Evolutionary conservation across 2,888 invertebrate genomes (phyloP).

Genomic region (Incurvaria masculella): DNA sequence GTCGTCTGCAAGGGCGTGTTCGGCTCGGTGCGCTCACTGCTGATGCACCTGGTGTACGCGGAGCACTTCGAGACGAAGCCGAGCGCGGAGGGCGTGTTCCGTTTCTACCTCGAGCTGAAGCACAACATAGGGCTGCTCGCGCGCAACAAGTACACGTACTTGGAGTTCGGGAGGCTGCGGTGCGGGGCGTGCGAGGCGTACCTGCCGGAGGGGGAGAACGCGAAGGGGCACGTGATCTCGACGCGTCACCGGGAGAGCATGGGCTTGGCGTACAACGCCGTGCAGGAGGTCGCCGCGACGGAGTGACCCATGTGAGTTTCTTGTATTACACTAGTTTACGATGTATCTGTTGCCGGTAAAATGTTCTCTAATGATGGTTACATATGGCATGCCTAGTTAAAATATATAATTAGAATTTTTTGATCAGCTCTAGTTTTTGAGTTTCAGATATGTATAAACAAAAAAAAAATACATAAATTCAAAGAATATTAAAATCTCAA

Average conservation of each 20-base stretch:
- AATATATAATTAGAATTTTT: too few species aligned
- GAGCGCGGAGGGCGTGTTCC: slow-evolving; percentile 36
- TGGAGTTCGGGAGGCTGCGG: slow-evolving; percentile 37
- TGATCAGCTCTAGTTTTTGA: too few species aligned
- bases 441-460: too few species aligned
- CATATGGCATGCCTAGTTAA: too few species aligned
- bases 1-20: slow-evolving; percentile 32
- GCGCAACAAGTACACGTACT: slow-evolving; percentile 42
- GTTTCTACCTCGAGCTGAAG: slow-evolving; percentile 45
- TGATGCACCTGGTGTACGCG: slow-evolving; percentile 39
- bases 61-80: slow-evolving; percentile 36
- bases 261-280: slow-evolving; percentile 43
- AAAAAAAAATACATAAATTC: too few species aligned
- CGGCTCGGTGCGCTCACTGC: slow-evolving; percentile 36
- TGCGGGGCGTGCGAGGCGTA: slow-evolving; percentile 44
- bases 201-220: slow-evolving; percentile 38
- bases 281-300: slow-evolving; percentile 31
- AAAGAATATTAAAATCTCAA: too few species aligned
- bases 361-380: too few species aligned
- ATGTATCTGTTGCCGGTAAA: too few species aligned
- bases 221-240: slow-evolving; percentile 43
- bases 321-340: too few species aligned
- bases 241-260: slow-evolving; percentile 41
- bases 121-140: slow-evolving; percentile 44
- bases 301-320: slow-evolving; percentile 24